Conservation (phyloP, 2,797 vertebrate species). For the Miichthys miiuy region DNA sequence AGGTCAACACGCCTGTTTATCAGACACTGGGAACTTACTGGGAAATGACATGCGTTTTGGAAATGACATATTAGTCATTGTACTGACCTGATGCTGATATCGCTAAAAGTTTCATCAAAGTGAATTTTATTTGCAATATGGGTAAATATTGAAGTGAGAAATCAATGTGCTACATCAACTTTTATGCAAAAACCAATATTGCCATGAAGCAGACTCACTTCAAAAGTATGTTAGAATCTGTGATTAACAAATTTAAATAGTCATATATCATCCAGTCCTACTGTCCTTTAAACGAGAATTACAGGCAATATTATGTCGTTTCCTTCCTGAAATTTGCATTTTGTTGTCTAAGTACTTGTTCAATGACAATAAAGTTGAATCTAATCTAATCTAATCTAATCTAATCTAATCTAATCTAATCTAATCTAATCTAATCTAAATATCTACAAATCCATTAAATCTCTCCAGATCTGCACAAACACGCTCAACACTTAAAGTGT, state of each 20-base stretch:
- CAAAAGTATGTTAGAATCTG: too few species aligned
- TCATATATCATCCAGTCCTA: not conserved
- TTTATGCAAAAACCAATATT: not conserved
- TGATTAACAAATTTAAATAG: not conserved
- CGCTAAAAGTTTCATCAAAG: not conserved
- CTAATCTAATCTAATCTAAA: too few species aligned
- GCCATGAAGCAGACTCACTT: not conserved
- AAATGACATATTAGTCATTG: not conserved
- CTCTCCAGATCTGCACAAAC: not conserved
- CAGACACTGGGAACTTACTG: not conserved
- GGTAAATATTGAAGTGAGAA: not conserved
- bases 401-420: too few species aligned
- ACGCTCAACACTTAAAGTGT: too few species aligned
- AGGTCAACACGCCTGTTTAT: not conserved
- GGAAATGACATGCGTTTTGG: not conserved
- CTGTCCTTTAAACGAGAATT: not conserved
- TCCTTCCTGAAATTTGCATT: too few species aligned
- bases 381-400: too few species aligned
- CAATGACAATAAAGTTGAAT: too few species aligned
- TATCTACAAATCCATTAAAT: not conserved
- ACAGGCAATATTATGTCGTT: not conserved
- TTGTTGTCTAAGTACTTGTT: too few species aligned
- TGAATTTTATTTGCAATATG: not conserved
- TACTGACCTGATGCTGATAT: too few species aligned
- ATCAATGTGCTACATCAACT: not conserved